Conservation (phyloP, 1,140 invertebrate species). For the Hirudo medicinalis region DNA sequence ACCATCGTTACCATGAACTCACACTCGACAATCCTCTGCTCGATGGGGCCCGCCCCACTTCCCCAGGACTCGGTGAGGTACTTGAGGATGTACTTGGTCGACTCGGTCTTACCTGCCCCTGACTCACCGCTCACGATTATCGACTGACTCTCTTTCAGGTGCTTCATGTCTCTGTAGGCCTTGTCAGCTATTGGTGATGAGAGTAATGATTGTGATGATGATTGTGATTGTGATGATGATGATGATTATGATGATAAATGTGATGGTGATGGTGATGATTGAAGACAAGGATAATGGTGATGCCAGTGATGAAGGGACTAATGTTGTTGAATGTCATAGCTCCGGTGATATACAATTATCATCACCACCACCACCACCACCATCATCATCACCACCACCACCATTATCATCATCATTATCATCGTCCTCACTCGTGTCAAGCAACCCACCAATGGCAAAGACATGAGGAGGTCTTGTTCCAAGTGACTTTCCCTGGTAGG, state of each 20-base stretch:
- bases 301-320: too few relatives aligned
- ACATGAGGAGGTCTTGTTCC: slow-evolving; percentile 89
- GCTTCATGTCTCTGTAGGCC: slow-evolving; percentile 85
- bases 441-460: slow-evolving; percentile 71
- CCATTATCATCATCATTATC: too few relatives aligned
- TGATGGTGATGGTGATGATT: slow-evolving; percentile 8
- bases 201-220: neutral
- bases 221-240: neutral
- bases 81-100: slow-evolving; percentile 87
- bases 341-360: too few relatives aligned
- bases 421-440: too few relatives aligned
- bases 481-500: slow-evolving; percentile 82
- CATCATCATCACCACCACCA: too few relatives aligned
- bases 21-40: slow-evolving; percentile 80
- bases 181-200: slow-evolving; percentile 56
- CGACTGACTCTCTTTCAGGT: slow-evolving; percentile 81
- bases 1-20: too few relatives aligned
- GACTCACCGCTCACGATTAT: slow-evolving; percentile 91
- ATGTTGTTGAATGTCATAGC: too few relatives aligned
- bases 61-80: slow-evolving; percentile 84
- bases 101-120: slow-evolving; percentile 86
- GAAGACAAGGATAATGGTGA: neutral
- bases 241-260: neutral
- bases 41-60: slow-evolving; percentile 55
- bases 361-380: too few relatives aligned